Evolutionary conservation across 2,113 vertebrate species (phyloP), one percentile per base, ranked within the genome.

Genomic region (Eulemur macaco): DNA sequence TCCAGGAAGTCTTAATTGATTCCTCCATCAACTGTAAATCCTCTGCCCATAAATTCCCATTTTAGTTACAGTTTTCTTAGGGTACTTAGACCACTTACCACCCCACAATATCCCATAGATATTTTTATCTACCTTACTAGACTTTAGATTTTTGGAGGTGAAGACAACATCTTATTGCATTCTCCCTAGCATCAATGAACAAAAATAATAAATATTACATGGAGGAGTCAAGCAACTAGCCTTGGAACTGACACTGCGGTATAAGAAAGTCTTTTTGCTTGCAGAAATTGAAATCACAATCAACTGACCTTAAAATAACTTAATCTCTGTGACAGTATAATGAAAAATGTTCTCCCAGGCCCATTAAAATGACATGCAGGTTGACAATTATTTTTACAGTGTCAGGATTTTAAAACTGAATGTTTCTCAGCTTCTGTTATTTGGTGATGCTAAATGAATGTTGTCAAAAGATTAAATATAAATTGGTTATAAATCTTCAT

Each of bases 381-480:
- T 69, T 88, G 97, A 86, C 86, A 86, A 96, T 78, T 93, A 92
- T 89, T 96, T 96, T 82, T 81, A 83, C 31, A 89, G 73, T 76
- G 81, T 86, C 45, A 42, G 89, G 84, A 93, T 95, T 96, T 74
- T 86, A 86, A 94, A 76, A 81, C 89, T n/a, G 60, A 94, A 89
- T 76, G 73, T 95, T 96, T 96, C 82, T n/a, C 82, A 80, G 91
- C 91, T 86, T 95, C 90, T 84, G 82, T 88, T 96, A 95, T 85
- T 88, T 97, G 90, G 92, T 42, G 85, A 58, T 85, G 81, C 60
- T 95, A 96, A 97, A 96, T 86, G 89, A 92, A 95, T 96, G 92
- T 96, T 98, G 95, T 96, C 97, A 97, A 96, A 97, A 97, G 94
- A 97, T 96, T 97, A 97, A 97, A 83, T 81, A 89, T 78, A 97